Percentiles rank a stretch among this genome's conserved stretches.
phyloP scores from a whole-genome alignment of 2,113 vertebrate genomes.

The Thymallus thymallus region DNA sequence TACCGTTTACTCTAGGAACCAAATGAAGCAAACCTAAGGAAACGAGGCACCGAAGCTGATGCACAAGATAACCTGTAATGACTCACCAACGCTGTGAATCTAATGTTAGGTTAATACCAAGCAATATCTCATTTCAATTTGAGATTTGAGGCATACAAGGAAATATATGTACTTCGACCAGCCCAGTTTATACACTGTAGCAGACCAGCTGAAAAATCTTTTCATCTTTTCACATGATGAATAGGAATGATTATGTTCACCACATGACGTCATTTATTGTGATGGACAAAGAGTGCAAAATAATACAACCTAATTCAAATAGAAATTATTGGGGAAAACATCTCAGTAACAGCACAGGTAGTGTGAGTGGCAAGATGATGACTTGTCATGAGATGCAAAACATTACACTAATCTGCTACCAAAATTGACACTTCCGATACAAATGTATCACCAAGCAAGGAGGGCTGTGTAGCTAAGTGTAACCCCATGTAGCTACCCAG shows the following conservation, averaged over 20 bases:
- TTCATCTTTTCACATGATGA: neutral
- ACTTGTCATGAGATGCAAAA: too few species aligned
- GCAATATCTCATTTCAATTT: neutral
- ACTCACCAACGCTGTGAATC: neutral
- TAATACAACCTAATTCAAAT: too few species aligned
- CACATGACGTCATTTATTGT: too few species aligned
- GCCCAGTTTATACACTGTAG: neutral
- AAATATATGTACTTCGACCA: constrained; percentile 6
- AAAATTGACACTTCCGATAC: too few species aligned
- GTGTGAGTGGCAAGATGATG: too few species aligned
- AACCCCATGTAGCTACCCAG: neutral
- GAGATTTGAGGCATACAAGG: constrained; percentile 1
- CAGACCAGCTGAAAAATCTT: neutral
- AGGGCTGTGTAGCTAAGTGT: too few species aligned
- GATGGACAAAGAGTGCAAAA: too few species aligned
- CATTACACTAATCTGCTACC: too few species aligned
- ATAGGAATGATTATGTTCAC: too few species aligned
- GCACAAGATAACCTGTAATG: constrained; percentile 2
- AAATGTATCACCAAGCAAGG: too few species aligned
- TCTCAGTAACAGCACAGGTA: too few species aligned
- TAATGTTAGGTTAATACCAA: neutral
- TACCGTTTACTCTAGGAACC: neutral
- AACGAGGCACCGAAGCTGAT: constrained; percentile 24
- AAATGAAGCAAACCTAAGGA: constrained; percentile 28
- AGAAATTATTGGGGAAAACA: too few species aligned